Evolutionary conservation across 64 coral and sea anemone species (phyloP).

Genomic region (Actinia tenebrosa): DNA sequence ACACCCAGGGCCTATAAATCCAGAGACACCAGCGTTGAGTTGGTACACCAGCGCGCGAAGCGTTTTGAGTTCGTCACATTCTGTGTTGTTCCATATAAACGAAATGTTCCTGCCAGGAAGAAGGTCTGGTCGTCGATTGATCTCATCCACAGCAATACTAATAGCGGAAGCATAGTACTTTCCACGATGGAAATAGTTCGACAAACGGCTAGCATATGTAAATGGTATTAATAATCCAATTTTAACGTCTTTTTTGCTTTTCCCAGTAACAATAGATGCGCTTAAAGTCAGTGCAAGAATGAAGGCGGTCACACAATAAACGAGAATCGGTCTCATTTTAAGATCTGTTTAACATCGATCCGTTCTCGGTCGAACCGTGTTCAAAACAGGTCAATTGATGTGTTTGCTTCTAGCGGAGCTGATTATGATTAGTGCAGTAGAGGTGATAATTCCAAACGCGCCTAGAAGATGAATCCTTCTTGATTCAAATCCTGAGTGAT

Average conservation of each 20-base stretch:
- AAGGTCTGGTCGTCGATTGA: constrained; percentile 62
- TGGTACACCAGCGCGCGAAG: constrained; percentile 58
- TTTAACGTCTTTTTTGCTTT: constrained; percentile 51
- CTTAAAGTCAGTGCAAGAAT: neutral
- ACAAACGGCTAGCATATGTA: constrained; percentile 30
- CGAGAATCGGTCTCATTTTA: neutral
- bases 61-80: constrained; percentile 75
- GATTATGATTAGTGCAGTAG: neutral
- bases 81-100: constrained; percentile 87
- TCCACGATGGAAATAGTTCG: constrained; percentile 62
- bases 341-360: neutral
- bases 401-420: neutral
- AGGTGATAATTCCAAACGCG: neutral
- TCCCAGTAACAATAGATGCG: neutral
- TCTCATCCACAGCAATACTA: constrained; percentile 74
- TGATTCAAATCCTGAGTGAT: neutral
- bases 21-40: constrained; percentile 59
- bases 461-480: neutral
- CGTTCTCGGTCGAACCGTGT: neutral
- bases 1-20: constrained; percentile 83
- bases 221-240: constrained; percentile 76
- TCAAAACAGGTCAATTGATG: neutral
- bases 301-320: neutral
- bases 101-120: constrained; percentile 68
- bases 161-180: constrained; percentile 75